Percentiles rank a stretch among this genome's conserved stretches.
Conservation (phyloP, 2,113 vertebrate genomes). For the Coptodon rendalli region DNA sequence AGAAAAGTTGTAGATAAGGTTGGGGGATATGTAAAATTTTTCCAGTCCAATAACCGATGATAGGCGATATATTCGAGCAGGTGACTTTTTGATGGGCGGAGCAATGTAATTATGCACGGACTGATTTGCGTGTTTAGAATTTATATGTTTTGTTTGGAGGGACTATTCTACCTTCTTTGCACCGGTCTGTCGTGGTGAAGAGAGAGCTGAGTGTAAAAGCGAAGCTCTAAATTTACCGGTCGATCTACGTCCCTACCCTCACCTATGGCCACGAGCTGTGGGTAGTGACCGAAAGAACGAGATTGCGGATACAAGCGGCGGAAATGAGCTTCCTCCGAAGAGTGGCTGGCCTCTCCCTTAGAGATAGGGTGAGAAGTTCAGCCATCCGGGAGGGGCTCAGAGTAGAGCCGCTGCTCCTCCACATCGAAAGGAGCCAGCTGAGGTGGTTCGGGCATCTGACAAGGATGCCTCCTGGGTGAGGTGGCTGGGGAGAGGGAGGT, state of each 20-base stretch:
- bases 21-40: not conserved
- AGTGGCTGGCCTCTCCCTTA: not conserved
- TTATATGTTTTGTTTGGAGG: not conserved
- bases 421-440: not conserved
- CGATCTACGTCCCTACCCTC: not conserved
- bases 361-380: not conserved
- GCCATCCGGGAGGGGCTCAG: not conserved
- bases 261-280: not conserved
- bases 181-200: not conserved
- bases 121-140: not conserved
- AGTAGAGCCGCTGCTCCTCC: not conserved
- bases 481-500: no score
- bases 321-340: not conserved
- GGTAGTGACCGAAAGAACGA: not conserved
- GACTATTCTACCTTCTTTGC: not conserved
- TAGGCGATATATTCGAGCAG: not conserved
- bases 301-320: not conserved
- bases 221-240: not conserved
- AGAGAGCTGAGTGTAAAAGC: not conserved
- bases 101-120: not conserved
- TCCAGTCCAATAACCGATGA: not conserved
- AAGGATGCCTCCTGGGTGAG: not conserved
- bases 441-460: not conserved
- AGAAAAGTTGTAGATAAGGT: not conserved
- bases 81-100: not conserved